A percentile compares a stretch with the other conserved stretches of the same genome.
Conservation (phyloP, 2,797 vertebrate species). For the Todus mexicanus region DNA sequence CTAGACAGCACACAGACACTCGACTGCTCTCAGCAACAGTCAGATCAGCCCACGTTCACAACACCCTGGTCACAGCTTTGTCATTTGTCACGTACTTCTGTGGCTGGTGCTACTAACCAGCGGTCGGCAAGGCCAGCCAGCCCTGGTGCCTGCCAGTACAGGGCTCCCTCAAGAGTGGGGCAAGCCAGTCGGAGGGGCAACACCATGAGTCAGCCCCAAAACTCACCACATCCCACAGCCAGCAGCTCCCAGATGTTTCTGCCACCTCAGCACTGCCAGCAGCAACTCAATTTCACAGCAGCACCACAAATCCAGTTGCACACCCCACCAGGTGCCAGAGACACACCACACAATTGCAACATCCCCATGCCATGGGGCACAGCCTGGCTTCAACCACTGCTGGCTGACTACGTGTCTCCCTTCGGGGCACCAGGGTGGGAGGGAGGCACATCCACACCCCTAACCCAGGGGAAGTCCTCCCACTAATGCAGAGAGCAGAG, state of each 20-base stretch:
- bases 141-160: fast-evolving
- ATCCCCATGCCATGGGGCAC: fast-evolving
- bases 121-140: not conserved
- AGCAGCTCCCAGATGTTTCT: not conserved
- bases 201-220: fast-evolving
- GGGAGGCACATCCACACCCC: not conserved
- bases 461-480: not conserved
- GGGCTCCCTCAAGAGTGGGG: not conserved
- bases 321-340: not conserved
- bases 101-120: fast-evolving
- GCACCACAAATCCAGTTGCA: fast-evolving
- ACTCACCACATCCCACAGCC: fast-evolving
- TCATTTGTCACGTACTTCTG: not conserved
- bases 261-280: not conserved
- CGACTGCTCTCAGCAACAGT: fast-evolving
- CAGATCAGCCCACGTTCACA: not conserved
- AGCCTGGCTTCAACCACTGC: not conserved
- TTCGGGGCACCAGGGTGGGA: fast-evolving
- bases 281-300: not conserved
- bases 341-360: fast-evolving
- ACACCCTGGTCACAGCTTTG: not conserved
- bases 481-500: fast-evolving
- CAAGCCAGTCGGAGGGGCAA: not conserved
- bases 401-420: too few relatives aligned
- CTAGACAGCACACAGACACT: not conserved